Percentiles rank a stretch among this genome's conserved stretches.
Evolutionary conservation across 2,113 vertebrate species (phyloP).

Genomic region (Hypanus sabinus): DNA sequence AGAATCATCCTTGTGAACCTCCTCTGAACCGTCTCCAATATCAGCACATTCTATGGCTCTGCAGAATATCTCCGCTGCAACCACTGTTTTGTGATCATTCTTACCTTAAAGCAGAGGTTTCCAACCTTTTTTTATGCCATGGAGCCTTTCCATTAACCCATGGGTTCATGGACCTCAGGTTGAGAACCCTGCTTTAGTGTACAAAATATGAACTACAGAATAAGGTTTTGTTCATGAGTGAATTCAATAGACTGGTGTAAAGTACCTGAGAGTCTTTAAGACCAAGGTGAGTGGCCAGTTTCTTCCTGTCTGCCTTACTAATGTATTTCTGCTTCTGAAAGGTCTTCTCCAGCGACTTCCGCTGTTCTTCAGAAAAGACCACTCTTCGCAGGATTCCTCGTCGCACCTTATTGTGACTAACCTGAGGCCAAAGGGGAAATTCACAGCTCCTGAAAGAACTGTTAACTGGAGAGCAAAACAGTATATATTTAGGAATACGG

Average conservation of each 20-base stretch:
- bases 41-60: too few species aligned
- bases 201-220: background rate
- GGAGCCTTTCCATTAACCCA: too few species aligned
- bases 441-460: constrained; percentile 40
- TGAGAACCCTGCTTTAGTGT: background rate
- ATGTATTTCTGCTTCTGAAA: constrained; percentile 95
- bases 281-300: constrained; percentile 76
- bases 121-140: too few species aligned
- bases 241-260: background rate
- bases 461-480: background rate
- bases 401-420: constrained; percentile 68
- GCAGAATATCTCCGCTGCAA: background rate
- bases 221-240: background rate
- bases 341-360: constrained; percentile 87
- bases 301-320: constrained; percentile 89
- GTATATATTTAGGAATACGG: background rate
- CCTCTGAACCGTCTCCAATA: too few species aligned
- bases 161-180: too few species aligned
- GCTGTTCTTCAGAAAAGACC: constrained; percentile 91
- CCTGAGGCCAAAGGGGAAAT: constrained; percentile 68
- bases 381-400: constrained; percentile 88
- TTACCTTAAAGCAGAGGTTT: too few species aligned
- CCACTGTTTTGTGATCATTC: background rate
- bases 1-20: too few species aligned
- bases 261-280: constrained; percentile 93